Percentiles rank a stretch among this genome's conserved stretches.
These are phyloP conservation scores for Tangara arthus DNA, from an alignment of 2,797 vertebrate genomes.

Conservation along the genomic window DNA sequence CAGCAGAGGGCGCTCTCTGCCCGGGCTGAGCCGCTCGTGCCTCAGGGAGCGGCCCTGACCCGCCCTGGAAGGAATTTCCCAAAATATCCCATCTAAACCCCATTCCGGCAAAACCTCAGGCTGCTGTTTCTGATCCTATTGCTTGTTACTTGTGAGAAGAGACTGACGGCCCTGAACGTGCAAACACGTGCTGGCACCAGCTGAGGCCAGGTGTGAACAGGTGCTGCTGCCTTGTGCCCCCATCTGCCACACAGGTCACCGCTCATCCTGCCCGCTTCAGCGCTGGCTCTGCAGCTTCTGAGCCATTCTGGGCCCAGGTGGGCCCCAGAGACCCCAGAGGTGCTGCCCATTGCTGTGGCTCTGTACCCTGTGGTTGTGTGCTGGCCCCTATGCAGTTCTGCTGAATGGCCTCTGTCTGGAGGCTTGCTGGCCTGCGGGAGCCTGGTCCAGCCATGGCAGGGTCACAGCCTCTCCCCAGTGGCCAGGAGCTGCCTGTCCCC, in stretches of 20 bases:
- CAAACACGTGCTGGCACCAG: fast-evolving
- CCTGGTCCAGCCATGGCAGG: fast-evolving
- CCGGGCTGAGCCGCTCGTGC: neutral
- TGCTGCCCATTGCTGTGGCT: fast-evolving
- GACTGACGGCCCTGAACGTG: neutral
- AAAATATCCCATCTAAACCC: fast-evolving
- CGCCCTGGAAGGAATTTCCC: no score
- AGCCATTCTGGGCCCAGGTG: neutral
- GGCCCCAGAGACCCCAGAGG: fast-evolving
- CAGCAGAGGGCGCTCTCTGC: neutral
- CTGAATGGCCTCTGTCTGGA: fast-evolving
- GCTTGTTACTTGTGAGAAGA: neutral
- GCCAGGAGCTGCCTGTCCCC: neutral
- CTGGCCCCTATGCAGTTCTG: neutral
- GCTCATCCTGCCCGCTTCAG: fast-evolving
- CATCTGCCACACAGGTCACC: fast-evolving
- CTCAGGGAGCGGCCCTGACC: neutral
- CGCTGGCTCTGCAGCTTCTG: fast-evolving
- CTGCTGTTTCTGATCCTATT: neutral
- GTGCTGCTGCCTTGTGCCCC: fast-evolving
- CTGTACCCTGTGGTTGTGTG: fast-evolving
- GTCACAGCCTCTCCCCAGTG: neutral
- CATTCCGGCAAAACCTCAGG: fast-evolving
- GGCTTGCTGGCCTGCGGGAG: neutral
- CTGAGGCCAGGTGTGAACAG: fast-evolving